These are phyloP conservation scores for Drosophila bocqueti DNA, from an alignment of 1,140 invertebrate genomes.

Conservation along the genomic window DNA sequence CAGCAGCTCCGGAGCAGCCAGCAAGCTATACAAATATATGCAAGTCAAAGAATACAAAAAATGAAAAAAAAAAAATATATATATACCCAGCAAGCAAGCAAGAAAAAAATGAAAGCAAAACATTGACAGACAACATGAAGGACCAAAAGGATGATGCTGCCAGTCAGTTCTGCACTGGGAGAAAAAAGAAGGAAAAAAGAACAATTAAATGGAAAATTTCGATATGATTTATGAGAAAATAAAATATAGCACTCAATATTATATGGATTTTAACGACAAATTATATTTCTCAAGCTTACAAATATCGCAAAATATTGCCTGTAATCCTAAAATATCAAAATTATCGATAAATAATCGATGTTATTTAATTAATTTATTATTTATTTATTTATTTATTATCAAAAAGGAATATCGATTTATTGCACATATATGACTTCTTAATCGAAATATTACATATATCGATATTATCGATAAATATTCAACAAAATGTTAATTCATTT, in stretches of 20 bases:
- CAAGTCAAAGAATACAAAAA: conserved; percentile 47
- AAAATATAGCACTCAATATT: neutral
- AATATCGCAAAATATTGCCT: neutral
- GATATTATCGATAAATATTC: neutral
- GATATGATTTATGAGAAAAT: neutral
- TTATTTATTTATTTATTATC: neutral
- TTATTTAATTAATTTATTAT: too few relatives aligned
- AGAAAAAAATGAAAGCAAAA: conserved; percentile 72
- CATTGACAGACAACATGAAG: conserved; percentile 77
- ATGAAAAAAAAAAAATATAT: neutral
- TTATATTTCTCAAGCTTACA: neutral
- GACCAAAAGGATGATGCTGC: conserved; percentile 40
- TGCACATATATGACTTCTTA: neutral
- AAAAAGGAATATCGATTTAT: neutral
- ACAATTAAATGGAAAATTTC: neutral
- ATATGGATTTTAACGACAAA: neutral
- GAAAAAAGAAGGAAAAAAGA: neutral
- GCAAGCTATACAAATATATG: conserved; percentile 71
- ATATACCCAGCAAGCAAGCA: neutral
- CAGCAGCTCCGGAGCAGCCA: conserved; percentile 28
- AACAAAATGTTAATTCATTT: neutral
- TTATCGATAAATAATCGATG: too few relatives aligned
- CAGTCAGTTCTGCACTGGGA: conserved; percentile 13
- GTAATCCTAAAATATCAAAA: too few relatives aligned
- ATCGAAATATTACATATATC: neutral